A percentile compares a stretch with the other conserved stretches of the same genome.
These are phyloP conservation scores for Chelonus insularis DNA, from an alignment of 1,140 invertebrate genomes.

Conservation along the genomic window DNA sequence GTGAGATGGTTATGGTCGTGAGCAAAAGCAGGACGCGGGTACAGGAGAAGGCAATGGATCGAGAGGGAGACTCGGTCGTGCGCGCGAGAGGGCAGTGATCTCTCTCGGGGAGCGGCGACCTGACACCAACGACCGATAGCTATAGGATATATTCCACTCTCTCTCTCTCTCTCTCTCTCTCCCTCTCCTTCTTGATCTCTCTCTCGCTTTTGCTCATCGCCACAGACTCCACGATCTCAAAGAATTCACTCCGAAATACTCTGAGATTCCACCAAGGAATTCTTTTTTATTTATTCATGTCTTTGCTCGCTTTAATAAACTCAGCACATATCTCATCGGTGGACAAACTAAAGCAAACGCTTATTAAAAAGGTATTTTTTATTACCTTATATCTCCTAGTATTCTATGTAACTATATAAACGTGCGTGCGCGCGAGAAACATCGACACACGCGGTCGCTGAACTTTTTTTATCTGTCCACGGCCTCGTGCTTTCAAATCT, in stretches of 20 bases:
- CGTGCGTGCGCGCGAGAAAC: background rate
- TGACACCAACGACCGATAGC: slow-evolving; percentile 46
- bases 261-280: too few species aligned
- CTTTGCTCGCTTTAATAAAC: too few species aligned
- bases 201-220: background rate
- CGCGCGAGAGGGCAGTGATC: slow-evolving; percentile 60
- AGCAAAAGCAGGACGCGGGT: background rate
- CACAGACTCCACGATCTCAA: too few species aligned
- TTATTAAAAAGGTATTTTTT: too few species aligned
- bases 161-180: slow-evolving; percentile 4
- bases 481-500: slow-evolving; percentile 3
- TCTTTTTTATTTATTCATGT: too few species aligned
- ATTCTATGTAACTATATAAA: too few species aligned
- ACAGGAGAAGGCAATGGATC: slow-evolving; percentile 31
- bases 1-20: background rate
- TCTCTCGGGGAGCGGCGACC: slow-evolving; percentile 60
- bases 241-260: too few species aligned
- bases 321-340: too few species aligned
- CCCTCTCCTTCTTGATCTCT: slow-evolving; percentile 18
- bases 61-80: slow-evolving; percentile 49
- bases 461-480: slow-evolving; percentile 9
- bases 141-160: slow-evolving; percentile 19
- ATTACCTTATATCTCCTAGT: too few species aligned
- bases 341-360: too few species aligned
- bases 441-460: slow-evolving; percentile 6